Base-by-base conservation (phyloP, 2,113 vertebrate genomes). In the Corythaeola cristata region DNA sequence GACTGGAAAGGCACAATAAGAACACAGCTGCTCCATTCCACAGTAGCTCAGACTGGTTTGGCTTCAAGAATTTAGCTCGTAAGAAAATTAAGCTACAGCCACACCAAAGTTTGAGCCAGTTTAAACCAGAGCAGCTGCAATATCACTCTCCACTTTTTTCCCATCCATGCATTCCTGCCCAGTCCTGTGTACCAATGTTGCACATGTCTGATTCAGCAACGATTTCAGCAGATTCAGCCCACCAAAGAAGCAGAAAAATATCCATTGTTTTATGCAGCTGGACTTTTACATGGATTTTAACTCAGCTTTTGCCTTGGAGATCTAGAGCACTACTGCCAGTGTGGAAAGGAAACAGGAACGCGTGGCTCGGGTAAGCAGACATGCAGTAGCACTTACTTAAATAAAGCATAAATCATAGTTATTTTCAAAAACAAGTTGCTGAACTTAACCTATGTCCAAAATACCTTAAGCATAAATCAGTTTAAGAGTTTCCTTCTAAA, bases 1-100 rank as follows among this genome's bases (percentile, higher is more conserved):
- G 5, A 17, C 35, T 66, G 30, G 22, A 89, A 87, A 79, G 15
- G 28, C 16, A 58, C 23, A 75, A 50, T 32, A 72, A 11, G 17
- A 75, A 64, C 6, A 32, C 0, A 0, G 41, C 67, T 69, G 23
- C 53, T 79, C 23, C 32, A 13, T 52, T 68, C 5, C 0, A 2
- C 71, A 67, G 23, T 0, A 59, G 6, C 75, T n/a, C 23, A 81
- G 14, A 45, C 47, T 45, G 4, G 44, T 22, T 90, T 59, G 33
- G 49, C 56, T 69, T 73, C 19, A 50, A 52, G 26, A 83, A 90
- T 45, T 68, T 44, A 76, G 26, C 21, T 79, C n/a, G 90, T 64
- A 76, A 59, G 44, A 89, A 79, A 64, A 49, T 47, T 4, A 30
- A 22, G 62, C 35, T 78, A 56, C 39, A 78, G 28, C 26, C 39